Evolutionary conservation across 2,797 vertebrate genomes (phyloP).

Genomic region (Hapalemur alaotrensis): DNA sequence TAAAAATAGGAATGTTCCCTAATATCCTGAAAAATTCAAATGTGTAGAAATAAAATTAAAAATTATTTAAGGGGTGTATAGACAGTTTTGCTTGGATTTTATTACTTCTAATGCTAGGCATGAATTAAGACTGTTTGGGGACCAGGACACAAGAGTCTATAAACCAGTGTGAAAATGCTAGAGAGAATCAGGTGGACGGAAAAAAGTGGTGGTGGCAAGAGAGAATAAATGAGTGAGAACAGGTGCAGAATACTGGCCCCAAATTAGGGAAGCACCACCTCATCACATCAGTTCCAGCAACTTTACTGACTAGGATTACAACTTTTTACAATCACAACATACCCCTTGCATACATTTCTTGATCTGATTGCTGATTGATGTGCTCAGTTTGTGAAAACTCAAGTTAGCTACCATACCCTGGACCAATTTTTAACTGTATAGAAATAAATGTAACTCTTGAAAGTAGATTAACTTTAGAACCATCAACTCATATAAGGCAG

Average conservation of each 20-base stretch:
- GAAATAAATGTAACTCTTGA: background rate
- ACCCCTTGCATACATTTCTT: background rate
- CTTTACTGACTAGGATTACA: background rate
- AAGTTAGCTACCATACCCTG: too few relatives aligned
- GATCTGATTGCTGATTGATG: background rate
- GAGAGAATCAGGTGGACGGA: background rate
- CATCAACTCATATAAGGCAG: background rate
- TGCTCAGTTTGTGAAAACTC: background rate
- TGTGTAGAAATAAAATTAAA: background rate
- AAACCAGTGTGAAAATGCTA: background rate
- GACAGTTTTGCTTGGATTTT: background rate
- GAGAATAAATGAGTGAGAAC: fast-evolving
- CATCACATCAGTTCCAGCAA: background rate
- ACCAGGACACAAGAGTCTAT: background rate
- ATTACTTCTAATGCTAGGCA: background rate
- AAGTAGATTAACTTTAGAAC: background rate
- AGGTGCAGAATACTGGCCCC: too few relatives aligned
- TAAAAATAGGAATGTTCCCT: background rate
- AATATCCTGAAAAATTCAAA: background rate
- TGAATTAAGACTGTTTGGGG: background rate
- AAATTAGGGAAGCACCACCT: background rate
- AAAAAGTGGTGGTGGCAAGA: background rate
- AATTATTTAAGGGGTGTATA: background rate
- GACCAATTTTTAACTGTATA: background rate
- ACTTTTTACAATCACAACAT: background rate